Evolutionary conservation across 2,797 vertebrate genomes (phyloP).

Genomic region (Enteromius anoplus): DNA sequence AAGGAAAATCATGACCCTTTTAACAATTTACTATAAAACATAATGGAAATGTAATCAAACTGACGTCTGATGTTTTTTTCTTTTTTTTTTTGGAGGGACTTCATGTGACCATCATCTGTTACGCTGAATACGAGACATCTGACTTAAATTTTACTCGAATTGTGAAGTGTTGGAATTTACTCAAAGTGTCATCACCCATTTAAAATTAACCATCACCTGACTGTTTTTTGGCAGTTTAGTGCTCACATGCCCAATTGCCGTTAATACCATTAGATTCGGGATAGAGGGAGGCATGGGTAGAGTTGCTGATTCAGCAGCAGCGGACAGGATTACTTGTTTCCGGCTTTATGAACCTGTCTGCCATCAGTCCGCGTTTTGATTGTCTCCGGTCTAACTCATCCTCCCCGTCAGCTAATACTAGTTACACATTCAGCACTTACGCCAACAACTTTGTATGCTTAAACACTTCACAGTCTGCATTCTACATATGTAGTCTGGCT

Average conservation of each 20-base stretch:
- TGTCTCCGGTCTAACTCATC: slow-evolving; percentile 49
- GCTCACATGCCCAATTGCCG: slow-evolving; percentile 10
- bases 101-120: not conserved
- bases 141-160: not conserved
- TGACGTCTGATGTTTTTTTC: not conserved
- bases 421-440: slow-evolving; percentile 62
- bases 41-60: not conserved
- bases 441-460: not conserved
- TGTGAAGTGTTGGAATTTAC: not conserved
- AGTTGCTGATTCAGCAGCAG: slow-evolving; percentile 67
- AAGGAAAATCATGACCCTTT: too few relatives aligned
- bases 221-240: not conserved
- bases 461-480: not conserved
- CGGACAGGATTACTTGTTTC: slow-evolving; percentile 71
- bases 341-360: slow-evolving; percentile 65
- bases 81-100: too few relatives aligned
- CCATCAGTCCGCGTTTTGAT: slow-evolving; percentile 70
- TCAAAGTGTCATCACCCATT: not conserved
- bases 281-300: slow-evolving; percentile 39
- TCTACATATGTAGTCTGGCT: not conserved
- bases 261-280: not conserved
- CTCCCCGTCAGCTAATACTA: slow-evolving; percentile 53
- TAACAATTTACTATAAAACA: not conserved
- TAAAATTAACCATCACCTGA: not conserved
- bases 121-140: not conserved